These are phyloP conservation scores for Trichonephila inaurata DNA, from an alignment of 1,140 invertebrate species.

Conservation along the genomic window DNA sequence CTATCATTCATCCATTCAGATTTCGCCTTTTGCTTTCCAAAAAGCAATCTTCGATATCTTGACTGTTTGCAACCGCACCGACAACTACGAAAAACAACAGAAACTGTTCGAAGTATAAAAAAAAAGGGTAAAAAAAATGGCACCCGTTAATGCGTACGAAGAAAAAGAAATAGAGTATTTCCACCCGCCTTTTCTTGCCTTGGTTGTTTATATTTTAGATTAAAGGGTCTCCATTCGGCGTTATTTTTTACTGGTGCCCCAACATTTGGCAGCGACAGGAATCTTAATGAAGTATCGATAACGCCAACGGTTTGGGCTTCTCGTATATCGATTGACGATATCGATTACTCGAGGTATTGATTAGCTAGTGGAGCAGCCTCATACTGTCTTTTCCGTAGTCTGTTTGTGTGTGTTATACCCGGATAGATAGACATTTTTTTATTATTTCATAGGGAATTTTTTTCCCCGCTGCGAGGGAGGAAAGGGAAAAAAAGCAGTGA, in stretches of 20 bases:
- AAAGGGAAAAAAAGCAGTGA: slow-evolving; percentile 62
- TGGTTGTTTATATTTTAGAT: slow-evolving; percentile 75
- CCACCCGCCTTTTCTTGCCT: neutral
- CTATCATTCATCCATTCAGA: slow-evolving; percentile 76
- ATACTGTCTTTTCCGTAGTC: slow-evolving; percentile 60
- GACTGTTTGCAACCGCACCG: slow-evolving; percentile 61
- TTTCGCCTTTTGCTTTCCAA: slow-evolving; percentile 46
- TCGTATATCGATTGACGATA: slow-evolving; percentile 68
- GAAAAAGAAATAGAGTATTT: slow-evolving; percentile 61
- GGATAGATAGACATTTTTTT: slow-evolving; percentile 57
- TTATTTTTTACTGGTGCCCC: slow-evolving; percentile 48
- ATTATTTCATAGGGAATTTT: slow-evolving; percentile 53
- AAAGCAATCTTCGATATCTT: slow-evolving; percentile 75
- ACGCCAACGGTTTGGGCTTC: slow-evolving; percentile 65
- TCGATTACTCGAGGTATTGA: slow-evolving; percentile 69
- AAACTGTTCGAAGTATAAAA: neutral
- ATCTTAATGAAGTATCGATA: slow-evolving; percentile 77
- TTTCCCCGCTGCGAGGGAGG: neutral
- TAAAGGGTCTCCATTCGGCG: slow-evolving; percentile 63
- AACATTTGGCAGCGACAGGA: slow-evolving; percentile 75
- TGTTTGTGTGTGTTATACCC: slow-evolving; percentile 67
- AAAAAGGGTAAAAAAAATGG: slow-evolving; percentile 49
- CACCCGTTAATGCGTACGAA: slow-evolving; percentile 66
- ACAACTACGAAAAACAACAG: neutral
- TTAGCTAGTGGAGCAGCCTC: slow-evolving; percentile 63